Conservation (phyloP, 2,797 vertebrate genomes). For the Alfaro cultratus region DNA sequence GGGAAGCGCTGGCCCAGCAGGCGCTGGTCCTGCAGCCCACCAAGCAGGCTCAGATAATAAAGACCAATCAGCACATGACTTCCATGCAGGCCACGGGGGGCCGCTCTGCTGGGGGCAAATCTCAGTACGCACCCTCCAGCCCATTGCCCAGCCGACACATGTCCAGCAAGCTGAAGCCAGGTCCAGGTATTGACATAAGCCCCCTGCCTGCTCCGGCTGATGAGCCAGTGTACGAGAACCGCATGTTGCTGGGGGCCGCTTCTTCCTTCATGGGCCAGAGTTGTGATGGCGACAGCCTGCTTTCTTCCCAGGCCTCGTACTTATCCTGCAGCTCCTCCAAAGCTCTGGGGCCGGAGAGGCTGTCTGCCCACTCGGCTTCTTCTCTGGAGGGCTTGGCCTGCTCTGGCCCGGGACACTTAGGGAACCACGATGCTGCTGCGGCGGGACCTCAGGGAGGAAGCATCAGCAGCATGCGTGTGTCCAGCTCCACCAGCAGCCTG, state of each 20-base stretch:
- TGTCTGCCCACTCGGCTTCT: conserved; percentile 76
- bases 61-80: conserved; percentile 93
- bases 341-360: conserved; percentile 71
- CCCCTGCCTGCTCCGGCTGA: conserved; percentile 69
- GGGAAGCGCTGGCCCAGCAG: conserved; percentile 84
- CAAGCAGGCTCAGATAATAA: conserved; percentile 97
- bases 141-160: conserved; percentile 84
- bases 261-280: conserved; percentile 61
- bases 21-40: conserved; percentile 88
- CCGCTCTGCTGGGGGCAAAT: conserved; percentile 68
- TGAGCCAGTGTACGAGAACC: conserved; percentile 76
- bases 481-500: conserved; percentile 89
- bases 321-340: conserved; percentile 77
- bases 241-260: conserved; percentile 54
- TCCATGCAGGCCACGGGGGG: conserved; percentile 77
- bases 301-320: conserved; percentile 64
- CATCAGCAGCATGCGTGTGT: conserved; percentile 80
- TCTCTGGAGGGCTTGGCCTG: conserved; percentile 75
- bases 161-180: conserved; percentile 75
- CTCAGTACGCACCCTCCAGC: conserved; percentile 87
- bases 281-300: conserved; percentile 70
- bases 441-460: conserved; percentile 62
- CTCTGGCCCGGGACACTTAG: conserved; percentile 53
- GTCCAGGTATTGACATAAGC: conserved; percentile 83
- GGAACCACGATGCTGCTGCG: conserved; percentile 51